Percentiles rank a stretch among this genome's conserved stretches.
Evolutionary conservation across 2,797 vertebrate species (phyloP).

Genomic region (Sphenodon punctatus): DNA sequence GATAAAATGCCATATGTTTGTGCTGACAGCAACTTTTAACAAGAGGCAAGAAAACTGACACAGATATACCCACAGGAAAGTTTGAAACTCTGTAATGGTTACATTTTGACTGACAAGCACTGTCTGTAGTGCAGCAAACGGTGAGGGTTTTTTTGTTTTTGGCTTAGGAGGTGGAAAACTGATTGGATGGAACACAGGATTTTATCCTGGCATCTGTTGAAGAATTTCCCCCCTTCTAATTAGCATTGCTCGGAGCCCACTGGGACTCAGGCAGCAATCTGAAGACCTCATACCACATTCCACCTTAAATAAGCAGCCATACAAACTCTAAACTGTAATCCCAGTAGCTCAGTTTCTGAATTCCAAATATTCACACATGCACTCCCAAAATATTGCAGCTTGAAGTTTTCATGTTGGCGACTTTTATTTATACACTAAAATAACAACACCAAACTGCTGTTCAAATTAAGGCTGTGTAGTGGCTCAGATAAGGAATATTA

Average conservation of each 20-base stretch:
- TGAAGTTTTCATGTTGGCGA: background rate
- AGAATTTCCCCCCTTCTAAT: conserved; percentile 13
- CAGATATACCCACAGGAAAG: background rate
- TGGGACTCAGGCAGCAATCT: background rate
- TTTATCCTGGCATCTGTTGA: background rate
- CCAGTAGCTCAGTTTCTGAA: conserved; percentile 1
- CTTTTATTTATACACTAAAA: conserved; percentile 15
- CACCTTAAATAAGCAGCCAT: background rate
- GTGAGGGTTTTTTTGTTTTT: background rate
- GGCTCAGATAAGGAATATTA: background rate
- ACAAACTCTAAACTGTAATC: background rate
- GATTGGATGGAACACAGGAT: background rate
- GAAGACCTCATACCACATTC: background rate
- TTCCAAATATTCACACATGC: background rate
- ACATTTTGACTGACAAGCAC: conserved; percentile 13
- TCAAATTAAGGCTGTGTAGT: background rate
- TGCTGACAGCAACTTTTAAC: conserved; percentile 1
- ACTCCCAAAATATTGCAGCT: background rate
- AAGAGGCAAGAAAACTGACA: conserved; percentile 1
- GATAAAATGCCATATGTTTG: background rate
- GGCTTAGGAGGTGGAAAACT: conserved; percentile 11
- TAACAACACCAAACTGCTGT: background rate
- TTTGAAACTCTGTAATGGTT: background rate
- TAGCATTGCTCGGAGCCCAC: conserved; percentile 2
- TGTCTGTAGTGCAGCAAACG: background rate